Percentiles rank a stretch among this genome's conserved stretches.
Conservation (phyloP, 2,797 vertebrate species). For the Eulemur mongoz region DNA sequence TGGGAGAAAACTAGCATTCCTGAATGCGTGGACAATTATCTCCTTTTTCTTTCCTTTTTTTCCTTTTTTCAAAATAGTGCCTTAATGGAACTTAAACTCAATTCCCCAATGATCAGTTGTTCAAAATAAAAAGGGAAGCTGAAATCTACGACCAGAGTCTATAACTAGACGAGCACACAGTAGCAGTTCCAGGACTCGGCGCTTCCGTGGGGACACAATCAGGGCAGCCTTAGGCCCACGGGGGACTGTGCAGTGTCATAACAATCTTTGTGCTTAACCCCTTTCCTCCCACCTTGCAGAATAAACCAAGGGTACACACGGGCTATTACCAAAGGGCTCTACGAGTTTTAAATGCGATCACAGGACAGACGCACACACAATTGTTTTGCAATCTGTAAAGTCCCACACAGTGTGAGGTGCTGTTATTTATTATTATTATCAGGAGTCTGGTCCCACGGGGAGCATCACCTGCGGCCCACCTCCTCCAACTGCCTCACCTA, state of each 20-base stretch:
- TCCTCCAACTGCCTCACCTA: not conserved
- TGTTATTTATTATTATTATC: fast-evolving
- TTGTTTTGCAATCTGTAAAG: not conserved
- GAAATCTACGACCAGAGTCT: too few relatives aligned
- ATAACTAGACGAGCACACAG: fast-evolving
- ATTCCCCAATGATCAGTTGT: not conserved
- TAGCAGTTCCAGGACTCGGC: not conserved
- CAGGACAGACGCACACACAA: not conserved
- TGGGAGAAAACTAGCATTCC: not conserved
- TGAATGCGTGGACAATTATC: not conserved
- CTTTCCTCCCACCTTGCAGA: not conserved
- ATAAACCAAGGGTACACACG: not conserved
- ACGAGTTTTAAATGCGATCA: too few relatives aligned
- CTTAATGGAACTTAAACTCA: not conserved
- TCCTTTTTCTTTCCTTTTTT: not conserved
- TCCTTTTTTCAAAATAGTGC: not conserved
- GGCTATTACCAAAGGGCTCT: not conserved
- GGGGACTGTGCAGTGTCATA: too few relatives aligned
- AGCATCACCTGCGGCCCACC: fast-evolving
- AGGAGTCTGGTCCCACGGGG: not conserved
- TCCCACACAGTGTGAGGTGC: fast-evolving
- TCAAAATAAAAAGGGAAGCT: not conserved
- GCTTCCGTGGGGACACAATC: fast-evolving
- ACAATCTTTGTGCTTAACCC: too few relatives aligned
- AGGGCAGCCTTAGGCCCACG: not conserved